Evolutionary conservation across 1,140 invertebrate species (phyloP), one percentile per base, ranked within the genome.

Genomic region (Heliconius hewitsoni): DNA sequence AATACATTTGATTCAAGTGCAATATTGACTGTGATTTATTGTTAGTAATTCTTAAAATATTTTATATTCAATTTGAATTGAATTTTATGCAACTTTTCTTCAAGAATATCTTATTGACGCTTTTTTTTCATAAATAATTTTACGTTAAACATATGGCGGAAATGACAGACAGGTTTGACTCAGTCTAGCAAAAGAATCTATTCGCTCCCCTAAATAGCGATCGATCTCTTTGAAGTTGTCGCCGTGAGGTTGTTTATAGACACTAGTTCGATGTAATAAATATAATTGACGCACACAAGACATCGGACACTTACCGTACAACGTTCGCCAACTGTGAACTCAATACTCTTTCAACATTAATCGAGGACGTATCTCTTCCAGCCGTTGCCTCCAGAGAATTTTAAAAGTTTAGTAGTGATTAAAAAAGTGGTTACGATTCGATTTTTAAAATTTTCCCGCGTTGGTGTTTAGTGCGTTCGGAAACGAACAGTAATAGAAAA

Each of bases 251-350:
- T 92, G 89, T 91, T 93, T 91, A 93, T 91, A 92, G 89, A 87
- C 85, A 85, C 88, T 85, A 87, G 84, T 87, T 88, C 89, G 89
- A 90, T 90, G 90, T 92, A 93, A 94, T 93, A 94, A 93, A 94
- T 93, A 94, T 94, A 94, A 93, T 93, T 90, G 87, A 93, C 88
- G 88, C 90, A 86, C 90, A 88, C 85, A 85, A 87, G 90, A 90
- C 89, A 89, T 87, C 85, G 84, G 86, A 86, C 86, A 90, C 86
- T 87, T 85, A 86, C 85, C 82, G 83, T 85, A 85, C 82, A 82
- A 81, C 88, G 86, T 86, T 89, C 84, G 89, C 90, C 87, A 89
- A 91, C 86, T 90, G 86, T 85, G 86, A 89, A 88, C 87, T 94
- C 90, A 93, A 94, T 90, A 87, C 89, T 87, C 90, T 85, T 92